Percentiles rank a stretch among this genome's conserved stretches.
phyloP scores from a whole-genome alignment of 1,140 invertebrate genomes.

The Gonioctena quinquepunctata region DNA sequence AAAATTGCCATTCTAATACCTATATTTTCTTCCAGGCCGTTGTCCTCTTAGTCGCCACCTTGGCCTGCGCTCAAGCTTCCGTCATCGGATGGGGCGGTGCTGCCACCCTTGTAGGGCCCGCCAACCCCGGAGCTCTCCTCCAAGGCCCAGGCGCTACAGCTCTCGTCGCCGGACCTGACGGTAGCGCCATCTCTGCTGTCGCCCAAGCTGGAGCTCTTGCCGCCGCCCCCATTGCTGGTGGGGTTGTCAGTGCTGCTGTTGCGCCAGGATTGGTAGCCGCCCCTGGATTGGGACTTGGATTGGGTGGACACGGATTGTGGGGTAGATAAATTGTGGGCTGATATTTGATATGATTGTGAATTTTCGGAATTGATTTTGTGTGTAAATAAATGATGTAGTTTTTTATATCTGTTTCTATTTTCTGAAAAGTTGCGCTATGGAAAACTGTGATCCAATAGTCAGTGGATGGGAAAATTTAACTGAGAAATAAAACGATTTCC shows the following conservation, averaged over 20 bases:
- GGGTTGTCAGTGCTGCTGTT: slow-evolving; percentile 41
- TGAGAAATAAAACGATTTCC: no score
- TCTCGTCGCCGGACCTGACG: slow-evolving; percentile 40
- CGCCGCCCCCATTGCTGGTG: slow-evolving; percentile 41
- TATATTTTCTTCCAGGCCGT: slow-evolving; percentile 42
- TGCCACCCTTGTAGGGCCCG: slow-evolving; percentile 45
- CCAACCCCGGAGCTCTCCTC: slow-evolving; percentile 42
- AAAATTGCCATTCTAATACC: no score
- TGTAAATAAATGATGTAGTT: neutral
- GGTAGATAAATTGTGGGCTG: slow-evolving; percentile 3
- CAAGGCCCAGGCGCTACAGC: slow-evolving; percentile 36
- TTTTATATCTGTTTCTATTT: neutral
- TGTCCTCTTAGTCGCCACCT: slow-evolving; percentile 35
- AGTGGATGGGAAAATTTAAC: no score
- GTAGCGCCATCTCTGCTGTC: slow-evolving; percentile 38
- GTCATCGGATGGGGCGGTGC: slow-evolving; percentile 33
- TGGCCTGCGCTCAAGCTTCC: slow-evolving; percentile 42
- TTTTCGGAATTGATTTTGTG: neutral
- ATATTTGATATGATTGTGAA: slow-evolving; percentile 6
- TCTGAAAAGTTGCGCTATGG: no score
- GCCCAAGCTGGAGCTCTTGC: slow-evolving; percentile 40
- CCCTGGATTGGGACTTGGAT: slow-evolving; percentile 17
- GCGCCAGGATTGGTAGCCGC: slow-evolving; percentile 36
- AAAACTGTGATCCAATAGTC: no score
- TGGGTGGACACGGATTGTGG: slow-evolving; percentile 18